A percentile compares a stretch with the other conserved stretches of the same genome.
Conservation (phyloP, 2,113 vertebrate genomes). For the Brevimyrus niger region DNA sequence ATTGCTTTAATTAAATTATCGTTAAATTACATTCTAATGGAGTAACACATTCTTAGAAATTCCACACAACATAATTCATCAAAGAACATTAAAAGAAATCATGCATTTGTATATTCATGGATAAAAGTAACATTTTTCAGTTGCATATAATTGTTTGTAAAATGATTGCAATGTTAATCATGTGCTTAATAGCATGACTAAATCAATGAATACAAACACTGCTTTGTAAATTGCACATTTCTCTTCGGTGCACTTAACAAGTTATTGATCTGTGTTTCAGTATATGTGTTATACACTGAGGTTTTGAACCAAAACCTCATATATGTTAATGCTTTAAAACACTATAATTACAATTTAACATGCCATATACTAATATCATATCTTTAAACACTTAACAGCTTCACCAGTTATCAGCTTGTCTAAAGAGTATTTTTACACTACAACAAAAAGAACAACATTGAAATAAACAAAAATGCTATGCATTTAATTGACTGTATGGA, state of each 20-base stretch:
- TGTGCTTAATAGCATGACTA: not conserved
- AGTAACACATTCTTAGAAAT: not conserved
- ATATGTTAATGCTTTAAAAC: not conserved
- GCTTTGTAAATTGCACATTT: not conserved
- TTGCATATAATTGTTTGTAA: not conserved
- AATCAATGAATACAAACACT: not conserved
- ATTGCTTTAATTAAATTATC: not conserved
- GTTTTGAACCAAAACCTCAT: not conserved
- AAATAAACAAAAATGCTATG: not conserved
- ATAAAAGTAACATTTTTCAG: not conserved
- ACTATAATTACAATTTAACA: not conserved
- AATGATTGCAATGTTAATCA: not conserved
- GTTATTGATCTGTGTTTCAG: not conserved
- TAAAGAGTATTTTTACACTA: not conserved
- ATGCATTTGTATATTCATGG: not conserved
- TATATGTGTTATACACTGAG: not conserved
- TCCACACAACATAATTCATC: not conserved
- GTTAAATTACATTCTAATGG: not conserved
- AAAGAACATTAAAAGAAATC: not conserved
- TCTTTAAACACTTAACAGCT: not conserved
- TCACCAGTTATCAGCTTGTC: not conserved
- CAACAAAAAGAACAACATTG: not conserved
- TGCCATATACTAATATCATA: not conserved
- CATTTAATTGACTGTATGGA: not conserved
- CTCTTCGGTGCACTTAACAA: not conserved